Base-by-base conservation (phyloP, 2,888 invertebrate species). In the Patella pellucida region DNA sequence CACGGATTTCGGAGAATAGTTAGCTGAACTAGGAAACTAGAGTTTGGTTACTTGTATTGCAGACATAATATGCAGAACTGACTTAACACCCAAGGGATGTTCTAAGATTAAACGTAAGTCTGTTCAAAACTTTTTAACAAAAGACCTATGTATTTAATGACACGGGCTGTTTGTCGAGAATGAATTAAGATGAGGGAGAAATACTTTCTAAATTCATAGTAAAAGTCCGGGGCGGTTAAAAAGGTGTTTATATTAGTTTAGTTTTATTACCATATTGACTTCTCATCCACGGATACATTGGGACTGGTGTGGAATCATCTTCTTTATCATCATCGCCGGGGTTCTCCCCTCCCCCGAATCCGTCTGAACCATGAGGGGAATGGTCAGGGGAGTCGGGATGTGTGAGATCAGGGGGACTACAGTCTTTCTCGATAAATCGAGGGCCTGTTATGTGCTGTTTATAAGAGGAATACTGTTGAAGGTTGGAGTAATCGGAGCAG, bases 281-380 rank as follows among this genome's bases (percentile, higher is more conserved):
- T 50, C 77, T 70, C 80, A 80, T 80, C 80, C 80, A 80, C n/a
- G 80, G 80, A 54, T 80, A 80, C 62, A 80, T 75, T 12, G 80
- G 78, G 50, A 78, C 69, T 41, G 72, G 73, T 14, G 78, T 51
- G 31, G 75, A 23, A 52, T 74, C 75, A 41, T 74, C 76, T 31
- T 62, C 67, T 16, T 69, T 54, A 19, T 75, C 76, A 52, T 56
- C 72, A 15, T 51, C 50, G 4, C 16, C 73, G 14, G 50, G 54
- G 62, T 72, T 52, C 50, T 71, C 74, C n/a, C 67, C 78, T 69
- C 68, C 76, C 62, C 71, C 23, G 9, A 52, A 69, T 11, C 68
- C 62, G 11, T 69, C 62, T 23, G 71, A 71, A 56, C 75, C 68
- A 15, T 67, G 52, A 12, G 69, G 73, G 41, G 73, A 71, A 11